Evolutionary conservation across 2,888 invertebrate genomes (phyloP).

Genomic region (Hydroisotoma schaefferi): DNA sequence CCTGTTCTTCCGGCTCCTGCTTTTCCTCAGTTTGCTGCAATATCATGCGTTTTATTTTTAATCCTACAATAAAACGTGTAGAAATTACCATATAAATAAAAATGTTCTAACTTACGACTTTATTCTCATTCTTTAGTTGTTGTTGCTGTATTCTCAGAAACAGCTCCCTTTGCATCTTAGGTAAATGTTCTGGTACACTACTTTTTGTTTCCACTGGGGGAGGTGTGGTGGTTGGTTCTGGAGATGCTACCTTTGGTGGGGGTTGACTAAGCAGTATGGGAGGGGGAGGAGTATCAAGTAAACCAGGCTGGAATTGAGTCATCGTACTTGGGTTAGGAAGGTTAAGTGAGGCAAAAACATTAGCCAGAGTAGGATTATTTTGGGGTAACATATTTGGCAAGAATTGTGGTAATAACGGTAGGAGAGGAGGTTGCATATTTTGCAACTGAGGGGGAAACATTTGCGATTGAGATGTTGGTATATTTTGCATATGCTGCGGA

Average conservation of each 20-base stretch:
- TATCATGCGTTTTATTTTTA: slow-evolving; percentile 1
- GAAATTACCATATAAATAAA: slow-evolving; percentile 1
- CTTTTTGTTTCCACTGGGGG: slow-evolving; percentile 3
- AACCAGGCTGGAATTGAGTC: slow-evolving; percentile 1
- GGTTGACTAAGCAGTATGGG: slow-evolving; percentile 16
- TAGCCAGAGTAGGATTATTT: slow-evolving; percentile 44
- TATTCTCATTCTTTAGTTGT: slow-evolving; percentile 57
- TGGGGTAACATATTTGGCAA: slow-evolving; percentile 28
- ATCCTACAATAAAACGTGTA: not conserved
- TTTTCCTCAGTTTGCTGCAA: slow-evolving; percentile 29
- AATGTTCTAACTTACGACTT: slow-evolving; percentile 38
- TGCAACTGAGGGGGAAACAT: slow-evolving; percentile 15
- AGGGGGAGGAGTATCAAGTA: slow-evolving; percentile 16
- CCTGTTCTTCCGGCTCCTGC: slow-evolving; percentile 54
- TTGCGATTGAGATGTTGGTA: slow-evolving; percentile 7
- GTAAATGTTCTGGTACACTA: slow-evolving; percentile 57
- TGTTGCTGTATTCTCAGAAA: slow-evolving; percentile 66
- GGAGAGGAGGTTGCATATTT: slow-evolving; percentile 21
- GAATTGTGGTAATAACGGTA: slow-evolving; percentile 24
- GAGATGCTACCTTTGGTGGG: not conserved
- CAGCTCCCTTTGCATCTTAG: slow-evolving; percentile 64
- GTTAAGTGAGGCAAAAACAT: slow-evolving; percentile 38
- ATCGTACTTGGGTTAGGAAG: slow-evolving; percentile 30
- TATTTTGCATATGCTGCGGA: not conserved
- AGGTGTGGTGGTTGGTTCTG: not conserved